phyloP scores from a whole-genome alignment of 2,888 invertebrate genomes.

The Slavum lentiscoides region DNA sequence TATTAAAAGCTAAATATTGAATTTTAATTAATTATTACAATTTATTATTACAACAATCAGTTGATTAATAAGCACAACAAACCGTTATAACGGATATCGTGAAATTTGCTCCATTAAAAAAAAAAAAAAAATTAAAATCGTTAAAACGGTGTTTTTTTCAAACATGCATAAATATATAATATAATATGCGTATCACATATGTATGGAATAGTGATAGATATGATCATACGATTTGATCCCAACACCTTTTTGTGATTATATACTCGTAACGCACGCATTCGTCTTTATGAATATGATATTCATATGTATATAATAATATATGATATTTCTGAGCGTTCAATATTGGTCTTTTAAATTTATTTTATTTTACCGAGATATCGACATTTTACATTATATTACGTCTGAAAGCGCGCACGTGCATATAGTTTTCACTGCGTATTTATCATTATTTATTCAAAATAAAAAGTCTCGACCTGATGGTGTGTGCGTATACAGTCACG shows the following conservation, averaged over 20 bases:
- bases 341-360: slow-evolving; percentile 16
- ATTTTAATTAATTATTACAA: too few relatives aligned
- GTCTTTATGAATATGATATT: slow-evolving; percentile 1
- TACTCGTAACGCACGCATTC: neutral
- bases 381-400: neutral
- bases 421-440: neutral
- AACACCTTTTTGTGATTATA: neutral
- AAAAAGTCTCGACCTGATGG: slow-evolving; percentile 7
- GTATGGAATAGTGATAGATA: slow-evolving; percentile 11
- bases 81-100: too few relatives aligned
- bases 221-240: slow-evolving; percentile 10
- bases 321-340: neutral
- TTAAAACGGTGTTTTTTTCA: too few relatives aligned
- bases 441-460: slow-evolving; percentile 30
- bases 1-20: too few relatives aligned
- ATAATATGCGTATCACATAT: too few relatives aligned
- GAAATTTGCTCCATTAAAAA: too few relatives aligned
- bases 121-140: too few relatives aligned
- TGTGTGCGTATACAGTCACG: neutral
- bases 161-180: too few relatives aligned
- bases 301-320: too few relatives aligned
- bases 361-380: neutral
- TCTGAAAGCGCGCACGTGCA: neutral
- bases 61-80: too few relatives aligned
- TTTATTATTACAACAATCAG: too few relatives aligned